These are phyloP conservation scores for Platyscapa corneri DNA, from an alignment of 1,140 invertebrate genomes.

Conservation along the genomic window DNA sequence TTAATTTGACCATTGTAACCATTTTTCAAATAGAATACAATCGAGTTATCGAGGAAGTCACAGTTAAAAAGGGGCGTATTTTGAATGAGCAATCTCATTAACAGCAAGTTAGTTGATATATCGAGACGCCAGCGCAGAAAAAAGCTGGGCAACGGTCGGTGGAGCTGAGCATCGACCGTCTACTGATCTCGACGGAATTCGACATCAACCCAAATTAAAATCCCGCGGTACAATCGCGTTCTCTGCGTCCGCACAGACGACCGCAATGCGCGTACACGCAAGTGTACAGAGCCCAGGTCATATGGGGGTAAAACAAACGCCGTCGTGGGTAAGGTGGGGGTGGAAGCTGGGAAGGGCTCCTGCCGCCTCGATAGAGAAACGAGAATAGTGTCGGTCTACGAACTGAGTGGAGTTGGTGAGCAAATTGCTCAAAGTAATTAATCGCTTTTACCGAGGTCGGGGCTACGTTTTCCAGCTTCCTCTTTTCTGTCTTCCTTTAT, in stretches of 20 bases:
- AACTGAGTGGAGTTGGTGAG: slow-evolving; percentile 72
- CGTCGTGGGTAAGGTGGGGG: slow-evolving; percentile 10
- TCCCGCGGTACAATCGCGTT: slow-evolving; percentile 44
- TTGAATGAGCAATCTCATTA: background rate
- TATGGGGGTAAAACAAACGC: slow-evolving; percentile 7
- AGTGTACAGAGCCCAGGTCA: background rate
- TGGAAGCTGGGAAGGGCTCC: slow-evolving; percentile 1
- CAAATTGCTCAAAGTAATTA: slow-evolving; percentile 74
- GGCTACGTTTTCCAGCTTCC: background rate
- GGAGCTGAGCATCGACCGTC: background rate
- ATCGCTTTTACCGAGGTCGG: slow-evolving; percentile 69
- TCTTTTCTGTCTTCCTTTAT: background rate
- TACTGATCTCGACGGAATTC: background rate
- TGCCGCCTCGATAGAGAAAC: slow-evolving; percentile 65
- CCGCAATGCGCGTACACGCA: slow-evolving; percentile 42
- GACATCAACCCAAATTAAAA: slow-evolving; percentile 22
- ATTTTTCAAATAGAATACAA: too few relatives aligned
- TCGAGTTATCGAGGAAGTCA: too few relatives aligned
- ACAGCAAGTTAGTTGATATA: background rate
- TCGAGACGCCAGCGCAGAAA: background rate
- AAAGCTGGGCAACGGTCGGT: too few relatives aligned
- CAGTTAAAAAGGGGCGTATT: too few relatives aligned
- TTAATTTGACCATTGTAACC: too few relatives aligned
- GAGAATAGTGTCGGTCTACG: slow-evolving; percentile 71
- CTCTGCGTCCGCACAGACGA: slow-evolving; percentile 38